phyloP scores from a whole-genome alignment of 2,113 vertebrate species.

The Lonchura striata region DNA sequence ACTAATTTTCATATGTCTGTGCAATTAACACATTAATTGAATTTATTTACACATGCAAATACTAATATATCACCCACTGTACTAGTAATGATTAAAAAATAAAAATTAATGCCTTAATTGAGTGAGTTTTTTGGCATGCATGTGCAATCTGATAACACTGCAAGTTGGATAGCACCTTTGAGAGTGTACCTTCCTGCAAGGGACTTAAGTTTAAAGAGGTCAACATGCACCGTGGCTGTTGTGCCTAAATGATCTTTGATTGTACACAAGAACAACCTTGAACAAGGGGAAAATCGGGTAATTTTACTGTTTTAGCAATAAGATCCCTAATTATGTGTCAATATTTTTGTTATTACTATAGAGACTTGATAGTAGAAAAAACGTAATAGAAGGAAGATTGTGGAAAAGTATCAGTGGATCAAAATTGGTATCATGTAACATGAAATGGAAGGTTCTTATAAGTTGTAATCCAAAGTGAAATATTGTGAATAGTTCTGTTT shows the following conservation, averaged over 20 bases:
- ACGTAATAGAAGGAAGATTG: neutral
- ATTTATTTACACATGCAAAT: slow-evolving; percentile 68
- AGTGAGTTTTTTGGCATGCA: neutral
- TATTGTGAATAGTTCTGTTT: neutral
- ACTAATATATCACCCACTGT: slow-evolving; percentile 16
- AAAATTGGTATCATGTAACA: neutral
- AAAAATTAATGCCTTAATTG: neutral
- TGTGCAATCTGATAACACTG: neutral
- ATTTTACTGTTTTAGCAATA: neutral
- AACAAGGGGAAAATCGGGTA: neutral
- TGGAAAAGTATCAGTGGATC: neutral
- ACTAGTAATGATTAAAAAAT: neutral
- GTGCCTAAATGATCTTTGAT: neutral
- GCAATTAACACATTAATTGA: slow-evolving; percentile 71
- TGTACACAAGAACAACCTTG: neutral
- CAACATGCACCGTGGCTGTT: neutral
- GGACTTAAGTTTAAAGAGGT: neutral
- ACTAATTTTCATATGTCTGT: slow-evolving; percentile 66
- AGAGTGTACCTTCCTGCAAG: neutral
- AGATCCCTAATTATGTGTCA: neutral
- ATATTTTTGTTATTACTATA: neutral
- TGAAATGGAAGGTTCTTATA: neutral
- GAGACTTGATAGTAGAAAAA: neutral
- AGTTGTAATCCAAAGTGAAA: neutral
- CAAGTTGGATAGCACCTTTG: neutral